These are phyloP conservation scores for Hafferia zeledoni DNA, from an alignment of 2,797 vertebrate species.

Conservation along the genomic window DNA sequence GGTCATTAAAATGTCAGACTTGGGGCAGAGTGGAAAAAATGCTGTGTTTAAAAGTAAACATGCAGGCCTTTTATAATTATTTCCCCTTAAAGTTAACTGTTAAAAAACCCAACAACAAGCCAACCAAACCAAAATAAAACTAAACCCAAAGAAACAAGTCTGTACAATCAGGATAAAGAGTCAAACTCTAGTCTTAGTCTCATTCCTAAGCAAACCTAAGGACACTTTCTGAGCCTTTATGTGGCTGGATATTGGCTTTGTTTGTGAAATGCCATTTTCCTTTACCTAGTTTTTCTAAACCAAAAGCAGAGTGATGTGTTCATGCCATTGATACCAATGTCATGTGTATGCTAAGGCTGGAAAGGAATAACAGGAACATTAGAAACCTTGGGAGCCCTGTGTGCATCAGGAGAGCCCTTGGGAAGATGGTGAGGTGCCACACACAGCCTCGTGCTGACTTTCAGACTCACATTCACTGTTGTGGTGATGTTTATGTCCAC, in stretches of 20 bases:
- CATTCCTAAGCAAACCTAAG: not conserved
- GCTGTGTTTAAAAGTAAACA: constrained; percentile 78
- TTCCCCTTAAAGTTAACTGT: constrained; percentile 65
- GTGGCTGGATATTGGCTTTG: not conserved
- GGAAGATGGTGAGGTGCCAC: not conserved
- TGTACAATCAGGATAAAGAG: not conserved
- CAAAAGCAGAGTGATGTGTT: not conserved
- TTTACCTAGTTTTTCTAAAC: not conserved
- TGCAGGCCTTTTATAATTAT: constrained; percentile 69
- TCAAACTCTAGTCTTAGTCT: not conserved
- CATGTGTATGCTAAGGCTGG: not conserved
- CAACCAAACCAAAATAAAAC: not conserved
- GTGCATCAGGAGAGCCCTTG: not conserved
- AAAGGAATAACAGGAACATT: not conserved
- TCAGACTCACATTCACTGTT: not conserved
- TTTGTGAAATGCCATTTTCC: not conserved
- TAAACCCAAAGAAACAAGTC: not conserved
- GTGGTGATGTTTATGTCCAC: not conserved
- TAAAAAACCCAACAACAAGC: not conserved
- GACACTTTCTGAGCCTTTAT: not conserved
- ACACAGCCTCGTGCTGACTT: not conserved
- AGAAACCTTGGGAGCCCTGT: accelerated
- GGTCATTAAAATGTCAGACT: constrained; percentile 82
- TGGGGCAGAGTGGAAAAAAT: constrained; percentile 76
- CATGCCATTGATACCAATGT: accelerated